Conservation (phyloP, 2,888 invertebrate species). For the Dasysyrphus albostriatus region DNA sequence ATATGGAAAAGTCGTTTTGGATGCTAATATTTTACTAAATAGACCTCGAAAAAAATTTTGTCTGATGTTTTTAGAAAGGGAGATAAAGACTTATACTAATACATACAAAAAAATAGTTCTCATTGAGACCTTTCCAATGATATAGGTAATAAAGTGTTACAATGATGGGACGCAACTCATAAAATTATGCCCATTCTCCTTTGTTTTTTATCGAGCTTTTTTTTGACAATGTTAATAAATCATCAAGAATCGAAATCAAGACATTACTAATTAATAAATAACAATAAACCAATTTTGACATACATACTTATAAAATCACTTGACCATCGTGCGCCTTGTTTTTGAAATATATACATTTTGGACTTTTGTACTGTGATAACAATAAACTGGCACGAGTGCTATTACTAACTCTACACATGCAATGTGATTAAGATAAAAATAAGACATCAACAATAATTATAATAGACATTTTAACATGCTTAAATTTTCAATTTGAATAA, state of each 20-base stretch:
- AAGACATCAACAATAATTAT: background rate
- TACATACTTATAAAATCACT: background rate
- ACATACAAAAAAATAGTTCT: too few relatives aligned
- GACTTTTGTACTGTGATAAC: constrained; percentile 3
- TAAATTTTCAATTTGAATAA: background rate
- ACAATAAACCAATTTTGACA: background rate
- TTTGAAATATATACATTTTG: background rate
- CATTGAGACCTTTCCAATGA: too few relatives aligned
- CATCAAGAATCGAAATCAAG: background rate
- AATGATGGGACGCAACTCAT: too few relatives aligned
- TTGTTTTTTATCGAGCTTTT: too few relatives aligned
- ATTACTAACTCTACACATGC: background rate
- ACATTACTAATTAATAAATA: background rate
- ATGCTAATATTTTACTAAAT: too few relatives aligned
- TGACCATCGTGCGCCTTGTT: background rate
- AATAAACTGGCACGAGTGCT: background rate
- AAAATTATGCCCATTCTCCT: too few relatives aligned
- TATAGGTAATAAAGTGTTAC: too few relatives aligned
- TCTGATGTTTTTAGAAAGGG: too few relatives aligned
- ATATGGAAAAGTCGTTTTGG: too few relatives aligned
- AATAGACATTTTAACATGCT: background rate
- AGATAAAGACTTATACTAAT: too few relatives aligned
- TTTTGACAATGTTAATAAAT: background rate
- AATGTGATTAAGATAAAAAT: background rate
- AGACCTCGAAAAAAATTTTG: too few relatives aligned